Percentiles rank a stretch among this genome's conserved stretches.
Conservation (phyloP, 2,888 invertebrate genomes). For the Dromius quadrimaculatus region DNA sequence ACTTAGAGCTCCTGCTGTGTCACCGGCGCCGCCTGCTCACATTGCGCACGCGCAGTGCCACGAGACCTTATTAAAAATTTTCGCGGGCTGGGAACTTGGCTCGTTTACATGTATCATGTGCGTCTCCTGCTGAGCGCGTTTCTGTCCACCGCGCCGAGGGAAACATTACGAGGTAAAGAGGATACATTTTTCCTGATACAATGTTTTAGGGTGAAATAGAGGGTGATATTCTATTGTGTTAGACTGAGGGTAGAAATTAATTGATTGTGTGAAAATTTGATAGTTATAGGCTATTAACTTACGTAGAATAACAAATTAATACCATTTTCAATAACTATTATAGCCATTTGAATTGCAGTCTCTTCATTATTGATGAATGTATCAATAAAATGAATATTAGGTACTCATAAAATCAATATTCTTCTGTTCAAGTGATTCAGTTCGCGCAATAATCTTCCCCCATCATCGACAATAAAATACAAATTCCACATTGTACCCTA, state of each 20-base stretch:
- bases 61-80: conserved; percentile 42
- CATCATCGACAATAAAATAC: conserved; percentile 7
- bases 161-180: conserved; percentile 11
- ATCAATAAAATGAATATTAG: too few relatives aligned
- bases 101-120: conserved; percentile 49
- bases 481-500: conserved; percentile 23
- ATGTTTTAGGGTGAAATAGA: background rate
- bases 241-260: background rate
- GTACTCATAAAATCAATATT: too few relatives aligned
- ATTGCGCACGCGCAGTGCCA: background rate
- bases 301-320: background rate
- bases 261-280: background rate
- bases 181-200: background rate
- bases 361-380: background rate
- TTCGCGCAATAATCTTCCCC: background rate
- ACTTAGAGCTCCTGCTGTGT: background rate
- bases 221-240: background rate
- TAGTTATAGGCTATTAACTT: background rate
- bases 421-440: background rate
- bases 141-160: conserved; percentile 2
- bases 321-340: too few relatives aligned
- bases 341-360: too few relatives aligned
- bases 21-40: background rate
- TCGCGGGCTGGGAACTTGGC: conserved; percentile 40
- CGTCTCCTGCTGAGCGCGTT: conserved; percentile 28